Percentiles rank a stretch among this genome's conserved stretches.
Conservation (phyloP, 2,113 vertebrate species). For the Oryctolagus cuniculus region DNA sequence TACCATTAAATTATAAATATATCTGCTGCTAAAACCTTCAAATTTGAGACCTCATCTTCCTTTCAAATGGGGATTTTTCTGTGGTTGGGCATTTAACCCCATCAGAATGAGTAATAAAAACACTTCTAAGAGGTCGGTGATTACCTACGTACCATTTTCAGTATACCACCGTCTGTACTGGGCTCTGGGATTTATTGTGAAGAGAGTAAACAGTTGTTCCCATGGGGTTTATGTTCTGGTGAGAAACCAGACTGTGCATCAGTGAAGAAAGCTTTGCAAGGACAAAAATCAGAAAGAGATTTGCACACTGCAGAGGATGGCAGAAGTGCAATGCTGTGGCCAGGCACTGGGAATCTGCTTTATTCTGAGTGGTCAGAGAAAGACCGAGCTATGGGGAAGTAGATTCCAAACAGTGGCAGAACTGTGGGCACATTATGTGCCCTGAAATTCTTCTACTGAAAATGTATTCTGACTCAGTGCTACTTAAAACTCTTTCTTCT, state of each 20-base stretch:
- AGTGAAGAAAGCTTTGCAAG: neutral
- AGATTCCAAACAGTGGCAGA: neutral
- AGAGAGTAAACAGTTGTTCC: neutral
- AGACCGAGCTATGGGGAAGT: neutral
- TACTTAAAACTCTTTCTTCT: neutral
- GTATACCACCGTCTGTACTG: neutral
- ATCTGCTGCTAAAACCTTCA: neutral
- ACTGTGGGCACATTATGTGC: neutral
- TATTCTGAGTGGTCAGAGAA: neutral
- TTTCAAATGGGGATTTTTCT: neutral
- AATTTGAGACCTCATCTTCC: neutral
- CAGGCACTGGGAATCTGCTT: too few relatives aligned
- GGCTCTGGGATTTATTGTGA: too few relatives aligned
- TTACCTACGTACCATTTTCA: neutral
- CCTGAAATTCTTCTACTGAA: neutral
- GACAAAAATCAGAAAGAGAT: neutral
- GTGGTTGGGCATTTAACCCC: neutral
- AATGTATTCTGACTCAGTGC: neutral
- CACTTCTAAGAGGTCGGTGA: neutral
- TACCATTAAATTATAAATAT: neutral
- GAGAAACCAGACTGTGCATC: neutral
- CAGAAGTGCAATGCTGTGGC: neutral
- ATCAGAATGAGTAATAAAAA: neutral
- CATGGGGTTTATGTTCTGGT: neutral
- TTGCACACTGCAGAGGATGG: neutral